These are phyloP conservation scores for Cataglyphis albicans DNA, from an alignment of 2,888 invertebrate species.

Conservation along the genomic window DNA sequence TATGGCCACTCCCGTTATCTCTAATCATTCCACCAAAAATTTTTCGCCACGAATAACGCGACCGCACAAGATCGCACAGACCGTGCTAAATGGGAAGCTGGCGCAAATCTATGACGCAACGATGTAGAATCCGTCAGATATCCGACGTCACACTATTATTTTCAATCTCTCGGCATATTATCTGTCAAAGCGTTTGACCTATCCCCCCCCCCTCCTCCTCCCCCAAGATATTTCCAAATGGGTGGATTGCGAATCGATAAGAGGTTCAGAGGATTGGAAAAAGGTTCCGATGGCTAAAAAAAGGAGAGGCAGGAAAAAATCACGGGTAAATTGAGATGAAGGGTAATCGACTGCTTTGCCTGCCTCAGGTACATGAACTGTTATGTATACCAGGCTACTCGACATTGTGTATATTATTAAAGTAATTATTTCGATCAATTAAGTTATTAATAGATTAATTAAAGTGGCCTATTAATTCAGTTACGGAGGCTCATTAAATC, in stretches of 20 bases:
- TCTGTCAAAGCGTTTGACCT: slow-evolving; percentile 60
- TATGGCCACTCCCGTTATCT: neutral
- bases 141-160: slow-evolving; percentile 63
- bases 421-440: slow-evolving; percentile 25
- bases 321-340: slow-evolving; percentile 39
- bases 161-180: slow-evolving; percentile 39
- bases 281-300: slow-evolving; percentile 19
- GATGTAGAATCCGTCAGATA: slow-evolving; percentile 40
- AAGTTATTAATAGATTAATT: slow-evolving; percentile 16
- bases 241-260: slow-evolving; percentile 58
- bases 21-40: neutral
- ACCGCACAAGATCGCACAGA: neutral
- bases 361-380: slow-evolving; percentile 31
- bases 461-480: neutral
- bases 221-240: slow-evolving; percentile 62
- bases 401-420: slow-evolving; percentile 15
- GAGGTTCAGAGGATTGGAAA: slow-evolving; percentile 12
- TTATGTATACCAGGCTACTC: slow-evolving; percentile 3
- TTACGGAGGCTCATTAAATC: neutral
- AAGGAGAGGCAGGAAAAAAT: slow-evolving; percentile 34
- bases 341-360: slow-evolving; percentile 41
- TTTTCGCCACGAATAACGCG: neutral
- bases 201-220: neutral
- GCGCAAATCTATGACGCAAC: slow-evolving; percentile 59
- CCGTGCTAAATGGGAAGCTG: slow-evolving; percentile 22